A percentile compares a stretch with the other conserved stretches of the same genome.
phyloP scores from a whole-genome alignment of 1,140 invertebrate genomes.

The Sesamia nonagrioides region DNA sequence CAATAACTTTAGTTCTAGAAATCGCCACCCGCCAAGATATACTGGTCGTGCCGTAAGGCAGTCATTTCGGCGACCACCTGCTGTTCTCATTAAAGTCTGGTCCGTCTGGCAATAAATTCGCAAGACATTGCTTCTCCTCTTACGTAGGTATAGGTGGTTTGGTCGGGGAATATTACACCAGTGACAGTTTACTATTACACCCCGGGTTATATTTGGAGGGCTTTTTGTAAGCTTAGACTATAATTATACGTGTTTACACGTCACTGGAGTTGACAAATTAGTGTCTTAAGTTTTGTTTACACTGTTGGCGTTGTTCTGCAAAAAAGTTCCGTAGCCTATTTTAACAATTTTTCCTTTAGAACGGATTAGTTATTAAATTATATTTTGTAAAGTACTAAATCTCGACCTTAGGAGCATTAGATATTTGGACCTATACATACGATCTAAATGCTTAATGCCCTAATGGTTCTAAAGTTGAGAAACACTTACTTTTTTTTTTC shows the following conservation, averaged over 20 bases:
- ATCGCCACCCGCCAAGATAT: slow-evolving; percentile 1
- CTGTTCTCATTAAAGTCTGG: slow-evolving; percentile 56
- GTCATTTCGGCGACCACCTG: slow-evolving; percentile 53
- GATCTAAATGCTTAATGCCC: too few species aligned
- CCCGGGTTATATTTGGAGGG: slow-evolving; percentile 32
- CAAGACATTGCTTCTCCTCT: slow-evolving; percentile 47
- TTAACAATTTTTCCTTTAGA: not conserved
- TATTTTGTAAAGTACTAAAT: too few species aligned
- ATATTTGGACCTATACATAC: too few species aligned
- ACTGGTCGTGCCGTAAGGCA: slow-evolving; percentile 5
- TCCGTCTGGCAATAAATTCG: slow-evolving; percentile 55
- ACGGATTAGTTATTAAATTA: too few species aligned
- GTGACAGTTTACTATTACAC: slow-evolving; percentile 39
- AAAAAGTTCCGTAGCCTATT: not conserved
- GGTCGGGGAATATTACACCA: slow-evolving; percentile 37
- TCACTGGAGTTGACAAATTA: slow-evolving; percentile 19
- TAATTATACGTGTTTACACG: slow-evolving; percentile 36
- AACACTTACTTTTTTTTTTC: not conserved
- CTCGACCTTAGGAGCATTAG: too few species aligned
- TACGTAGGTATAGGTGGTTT: slow-evolving; percentile 9
- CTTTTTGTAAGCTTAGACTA: slow-evolving; percentile 39
- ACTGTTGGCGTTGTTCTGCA: not conserved
- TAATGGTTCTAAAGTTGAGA: too few species aligned
- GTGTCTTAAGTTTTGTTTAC: slow-evolving; percentile 9
- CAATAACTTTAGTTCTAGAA: not conserved